A percentile compares a stretch with the other conserved stretches of the same genome.
These are phyloP conservation scores for Porphyrio hochstetteri DNA, from an alignment of 2,113 vertebrate species.

Conservation along the genomic window DNA sequence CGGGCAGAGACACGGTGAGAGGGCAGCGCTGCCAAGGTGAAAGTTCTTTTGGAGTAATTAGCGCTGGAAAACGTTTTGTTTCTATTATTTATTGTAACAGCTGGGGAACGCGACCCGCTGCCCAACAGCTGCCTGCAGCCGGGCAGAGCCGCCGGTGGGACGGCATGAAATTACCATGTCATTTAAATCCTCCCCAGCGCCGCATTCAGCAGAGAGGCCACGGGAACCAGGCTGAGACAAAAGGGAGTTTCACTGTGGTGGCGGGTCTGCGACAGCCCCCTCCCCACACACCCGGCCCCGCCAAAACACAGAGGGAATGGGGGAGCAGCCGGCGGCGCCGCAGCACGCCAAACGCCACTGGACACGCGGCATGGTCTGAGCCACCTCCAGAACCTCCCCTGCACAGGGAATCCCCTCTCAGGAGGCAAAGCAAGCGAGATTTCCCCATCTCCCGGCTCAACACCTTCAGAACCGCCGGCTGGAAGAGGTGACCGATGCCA, in stretches of 20 bases:
- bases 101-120: constrained; percentile 36
- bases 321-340: not conserved
- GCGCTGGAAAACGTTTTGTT: not conserved
- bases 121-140: constrained; percentile 45
- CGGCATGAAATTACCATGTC: constrained; percentile 63
- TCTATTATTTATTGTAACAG: constrained; percentile 35
- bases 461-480: not conserved
- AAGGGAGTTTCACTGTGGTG: constrained; percentile 22
- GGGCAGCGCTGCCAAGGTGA: not conserved
- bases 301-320: not conserved
- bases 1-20: not conserved
- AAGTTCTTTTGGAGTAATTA: not conserved
- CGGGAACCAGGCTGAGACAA: constrained; percentile 30
- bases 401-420: not conserved
- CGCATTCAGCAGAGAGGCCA: constrained; percentile 30
- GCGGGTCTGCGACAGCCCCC: not conserved
- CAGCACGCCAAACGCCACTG: accelerated
- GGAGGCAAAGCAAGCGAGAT: not conserved
- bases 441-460: not conserved
- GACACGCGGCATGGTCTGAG: accelerated
- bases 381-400: not conserved
- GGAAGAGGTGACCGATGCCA: accelerated
- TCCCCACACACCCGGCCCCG: not conserved
- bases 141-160: not conserved
- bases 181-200: constrained; percentile 46